Conservation (phyloP, 1,140 invertebrate species). For the Nilaparvata lugens region DNA sequence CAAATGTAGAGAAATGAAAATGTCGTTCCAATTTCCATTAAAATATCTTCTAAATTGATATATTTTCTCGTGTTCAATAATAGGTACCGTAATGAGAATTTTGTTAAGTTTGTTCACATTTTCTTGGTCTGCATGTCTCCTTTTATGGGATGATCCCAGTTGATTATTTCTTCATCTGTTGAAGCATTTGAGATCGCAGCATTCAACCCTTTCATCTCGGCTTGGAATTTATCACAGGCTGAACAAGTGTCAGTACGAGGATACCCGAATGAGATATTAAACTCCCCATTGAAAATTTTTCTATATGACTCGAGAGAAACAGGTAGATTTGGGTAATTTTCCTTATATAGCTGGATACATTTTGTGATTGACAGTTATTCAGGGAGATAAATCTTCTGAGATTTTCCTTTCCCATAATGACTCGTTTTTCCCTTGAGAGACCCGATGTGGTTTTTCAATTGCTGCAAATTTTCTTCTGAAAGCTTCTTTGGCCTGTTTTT, state of each 20-base stretch:
- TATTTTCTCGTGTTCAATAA: too few relatives aligned
- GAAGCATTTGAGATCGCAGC: neutral
- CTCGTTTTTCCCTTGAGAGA: slow-evolving; percentile 2
- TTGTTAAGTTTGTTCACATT: too few relatives aligned
- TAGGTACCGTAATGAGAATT: too few relatives aligned
- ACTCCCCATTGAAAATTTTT: neutral
- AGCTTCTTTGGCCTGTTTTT: slow-evolving; percentile 8
- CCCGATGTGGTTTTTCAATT: slow-evolving; percentile 9
- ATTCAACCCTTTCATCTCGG: neutral
- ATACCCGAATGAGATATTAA: neutral
- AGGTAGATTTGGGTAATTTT: slow-evolving; percentile 13
- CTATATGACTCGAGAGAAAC: slow-evolving; percentile 3
- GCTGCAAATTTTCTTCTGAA: slow-evolving; percentile 1
- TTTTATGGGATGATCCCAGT: too few relatives aligned
- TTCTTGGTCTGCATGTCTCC: too few relatives aligned
- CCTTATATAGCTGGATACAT: slow-evolving; percentile 24
- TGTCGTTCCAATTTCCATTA: too few relatives aligned
- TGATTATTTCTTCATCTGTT: neutral
- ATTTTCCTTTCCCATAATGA: slow-evolving; percentile 10
- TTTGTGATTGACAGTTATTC: slow-evolving; percentile 11
- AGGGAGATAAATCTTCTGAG: slow-evolving; percentile 15
- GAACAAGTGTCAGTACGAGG: neutral
- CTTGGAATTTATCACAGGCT: neutral
- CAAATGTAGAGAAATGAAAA: too few relatives aligned
- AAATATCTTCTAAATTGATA: too few relatives aligned